Conservation (phyloP, 2,113 vertebrate genomes). For the Scytalopus superciliaris region DNA sequence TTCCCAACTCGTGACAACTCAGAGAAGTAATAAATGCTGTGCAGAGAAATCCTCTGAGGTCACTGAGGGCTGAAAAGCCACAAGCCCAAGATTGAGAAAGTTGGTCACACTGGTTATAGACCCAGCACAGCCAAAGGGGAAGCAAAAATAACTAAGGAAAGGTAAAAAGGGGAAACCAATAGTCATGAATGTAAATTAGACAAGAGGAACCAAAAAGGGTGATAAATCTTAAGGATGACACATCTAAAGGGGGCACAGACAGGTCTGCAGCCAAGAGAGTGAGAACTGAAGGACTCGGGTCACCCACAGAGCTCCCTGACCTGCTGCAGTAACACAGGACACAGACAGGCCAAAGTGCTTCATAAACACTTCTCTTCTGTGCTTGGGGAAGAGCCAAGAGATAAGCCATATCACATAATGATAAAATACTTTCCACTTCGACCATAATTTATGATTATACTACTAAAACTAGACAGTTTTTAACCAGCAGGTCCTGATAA, state of each 20-base stretch:
- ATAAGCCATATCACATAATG: neutral
- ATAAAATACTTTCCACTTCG: neutral
- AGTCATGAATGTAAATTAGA: neutral
- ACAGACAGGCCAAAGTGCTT: neutral
- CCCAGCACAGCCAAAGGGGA: neutral
- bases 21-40: neutral
- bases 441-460: neutral
- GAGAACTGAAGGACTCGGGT: neutral
- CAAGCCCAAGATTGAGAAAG: neutral
- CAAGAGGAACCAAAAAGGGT: neutral
- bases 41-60: neutral
- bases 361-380: neutral
- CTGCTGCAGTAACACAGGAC: fast-evolving
- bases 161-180: neutral
- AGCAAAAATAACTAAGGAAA: neutral
- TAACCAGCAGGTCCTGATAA: neutral
- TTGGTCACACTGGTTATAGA: neutral
- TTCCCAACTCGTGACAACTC: fast-evolving
- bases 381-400: conserved; percentile 1
- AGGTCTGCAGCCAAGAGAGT: neutral
- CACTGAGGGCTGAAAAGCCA: conserved; percentile 24
- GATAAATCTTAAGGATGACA: neutral
- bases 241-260: neutral
- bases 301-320: neutral
- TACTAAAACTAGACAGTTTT: neutral